Conservation (phyloP, 2,797 vertebrate genomes). For the Micromesistius poutassou region DNA sequence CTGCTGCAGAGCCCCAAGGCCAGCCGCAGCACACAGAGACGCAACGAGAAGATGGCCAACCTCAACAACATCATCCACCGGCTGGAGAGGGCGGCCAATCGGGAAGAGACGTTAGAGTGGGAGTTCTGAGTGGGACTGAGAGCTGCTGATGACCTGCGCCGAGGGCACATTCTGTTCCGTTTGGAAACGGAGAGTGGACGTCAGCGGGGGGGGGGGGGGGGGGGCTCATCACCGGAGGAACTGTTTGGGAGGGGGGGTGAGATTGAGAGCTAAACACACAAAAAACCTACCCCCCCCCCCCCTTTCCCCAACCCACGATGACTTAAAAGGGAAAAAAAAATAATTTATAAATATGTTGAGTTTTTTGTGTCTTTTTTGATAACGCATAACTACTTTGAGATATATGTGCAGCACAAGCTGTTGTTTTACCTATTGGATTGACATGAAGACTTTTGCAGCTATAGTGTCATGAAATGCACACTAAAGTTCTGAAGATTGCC, state of each 20-base stretch:
- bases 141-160: constrained; percentile 32
- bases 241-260: constrained; percentile 40
- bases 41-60: constrained; percentile 98
- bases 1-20: constrained; percentile 77
- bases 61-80: constrained; percentile 99
- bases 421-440: constrained; percentile 90
- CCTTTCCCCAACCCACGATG: constrained; percentile 30
- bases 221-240: constrained; percentile 44
- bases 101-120: constrained; percentile 95
- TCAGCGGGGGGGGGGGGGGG: constrained; percentile 46
- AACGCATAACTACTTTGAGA: constrained; percentile 94
- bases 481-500: constrained; percentile 96
- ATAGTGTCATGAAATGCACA: constrained; percentile 93
- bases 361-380: constrained; percentile 83
- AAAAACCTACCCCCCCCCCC: constrained; percentile 27
- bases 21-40: constrained; percentile 88
- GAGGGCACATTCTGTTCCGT: constrained; percentile 28
- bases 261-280: constrained; percentile 40
- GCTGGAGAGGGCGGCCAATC: constrained; percentile 93
- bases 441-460: constrained; percentile 90
- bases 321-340: constrained; percentile 76
- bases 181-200: constrained; percentile 37
- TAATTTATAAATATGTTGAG: constrained; percentile 95
- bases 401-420: constrained; percentile 93
- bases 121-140: constrained; percentile 79